Conservation (phyloP, 2,888 invertebrate species). For the Melangyna quadrimaculata region DNA sequence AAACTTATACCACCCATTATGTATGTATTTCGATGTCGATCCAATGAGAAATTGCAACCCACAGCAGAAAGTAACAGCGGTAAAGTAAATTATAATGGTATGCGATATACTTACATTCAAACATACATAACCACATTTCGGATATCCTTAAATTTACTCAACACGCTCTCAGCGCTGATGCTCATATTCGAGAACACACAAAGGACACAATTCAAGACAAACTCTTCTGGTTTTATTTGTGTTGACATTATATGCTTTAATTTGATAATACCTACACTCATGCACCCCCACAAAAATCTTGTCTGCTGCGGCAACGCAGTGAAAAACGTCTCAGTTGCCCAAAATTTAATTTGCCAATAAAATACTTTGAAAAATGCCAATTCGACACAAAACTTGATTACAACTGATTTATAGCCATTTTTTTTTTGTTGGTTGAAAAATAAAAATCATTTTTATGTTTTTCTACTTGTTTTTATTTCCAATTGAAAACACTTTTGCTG, state of each 20-base stretch:
- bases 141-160: conserved; percentile 44
- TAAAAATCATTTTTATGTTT: conserved; percentile 4
- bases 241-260: conserved; percentile 32
- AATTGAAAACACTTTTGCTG: neutral
- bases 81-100: conserved; percentile 25
- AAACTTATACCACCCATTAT: neutral
- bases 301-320: neutral
- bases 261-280: conserved; percentile 6
- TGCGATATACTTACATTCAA: conserved; percentile 24
- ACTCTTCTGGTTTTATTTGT: neutral
- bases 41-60: conserved; percentile 29
- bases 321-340: conserved; percentile 34
- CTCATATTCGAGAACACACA: neutral
- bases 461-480: neutral
- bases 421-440: neutral
- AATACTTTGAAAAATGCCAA: conserved; percentile 33
- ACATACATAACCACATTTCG: conserved; percentile 44
- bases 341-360: conserved; percentile 52
- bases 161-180: neutral
- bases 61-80: conserved; percentile 15
- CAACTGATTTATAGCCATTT: conserved; percentile 24
- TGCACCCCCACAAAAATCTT: neutral
- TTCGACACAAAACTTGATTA: conserved; percentile 43
- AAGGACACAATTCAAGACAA: neutral
- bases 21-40: neutral